A percentile compares a stretch with the other conserved stretches of the same genome.
Evolutionary conservation across 2,888 invertebrate genomes (phyloP).

Genomic region (Exephanes ischioxanthus): DNA sequence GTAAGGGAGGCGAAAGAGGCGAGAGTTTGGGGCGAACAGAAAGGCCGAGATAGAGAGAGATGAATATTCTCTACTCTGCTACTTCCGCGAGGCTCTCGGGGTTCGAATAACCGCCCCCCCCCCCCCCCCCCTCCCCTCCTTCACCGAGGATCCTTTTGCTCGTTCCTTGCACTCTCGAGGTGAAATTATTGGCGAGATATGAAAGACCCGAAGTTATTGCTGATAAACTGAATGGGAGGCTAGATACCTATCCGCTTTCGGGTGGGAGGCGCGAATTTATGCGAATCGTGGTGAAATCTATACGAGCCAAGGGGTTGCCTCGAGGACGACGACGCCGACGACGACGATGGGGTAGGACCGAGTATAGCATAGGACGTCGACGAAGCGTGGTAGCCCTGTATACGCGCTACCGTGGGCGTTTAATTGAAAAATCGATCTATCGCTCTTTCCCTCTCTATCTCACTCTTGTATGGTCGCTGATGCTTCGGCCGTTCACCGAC

Average conservation of each 20-base stretch:
- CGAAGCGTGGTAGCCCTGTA: slow-evolving; percentile 23
- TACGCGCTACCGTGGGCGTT: slow-evolving; percentile 51
- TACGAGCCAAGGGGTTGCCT: slow-evolving; percentile 47
- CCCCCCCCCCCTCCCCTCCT: slow-evolving; percentile 33
- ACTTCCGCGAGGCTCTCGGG: slow-evolving; percentile 32
- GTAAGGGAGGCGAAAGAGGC: slow-evolving; percentile 14
- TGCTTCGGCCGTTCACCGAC: slow-evolving; percentile 46
- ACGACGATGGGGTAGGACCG: slow-evolving; percentile 49
- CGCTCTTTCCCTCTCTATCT: slow-evolving; percentile 56
- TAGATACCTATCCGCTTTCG: slow-evolving; percentile 61
- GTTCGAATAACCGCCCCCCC: slow-evolving; percentile 52
- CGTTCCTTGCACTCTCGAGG: slow-evolving; percentile 70
- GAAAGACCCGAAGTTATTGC: slow-evolving; percentile 82
- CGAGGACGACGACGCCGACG: slow-evolving; percentile 41
- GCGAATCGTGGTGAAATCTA: slow-evolving; percentile 68
- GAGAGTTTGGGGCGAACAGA: neutral
- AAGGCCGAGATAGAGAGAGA: slow-evolving; percentile 31
- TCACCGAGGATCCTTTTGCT: slow-evolving; percentile 65
- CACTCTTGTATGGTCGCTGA: slow-evolving; percentile 41
- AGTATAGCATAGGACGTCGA: slow-evolving; percentile 42
- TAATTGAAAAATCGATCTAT: slow-evolving; percentile 70
- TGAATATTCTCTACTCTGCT: slow-evolving; percentile 54
- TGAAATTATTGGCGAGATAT: slow-evolving; percentile 83
- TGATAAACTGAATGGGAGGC: slow-evolving; percentile 79
- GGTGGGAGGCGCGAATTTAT: slow-evolving; percentile 65